phyloP scores from a whole-genome alignment of 2,797 vertebrate species.

The Acanthurus lineatus region DNA sequence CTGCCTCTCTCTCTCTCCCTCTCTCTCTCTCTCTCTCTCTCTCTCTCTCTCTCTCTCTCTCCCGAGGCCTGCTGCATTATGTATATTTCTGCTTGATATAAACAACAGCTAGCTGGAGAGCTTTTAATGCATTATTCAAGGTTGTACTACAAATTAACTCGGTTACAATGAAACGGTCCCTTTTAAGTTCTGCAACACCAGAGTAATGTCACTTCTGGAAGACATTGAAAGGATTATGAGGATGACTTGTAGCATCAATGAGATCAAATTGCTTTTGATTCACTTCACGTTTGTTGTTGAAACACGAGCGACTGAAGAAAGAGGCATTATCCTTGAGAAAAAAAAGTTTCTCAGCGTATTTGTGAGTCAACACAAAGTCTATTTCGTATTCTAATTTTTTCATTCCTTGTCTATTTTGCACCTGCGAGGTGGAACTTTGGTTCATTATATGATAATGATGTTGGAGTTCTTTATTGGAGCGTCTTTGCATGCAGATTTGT shows the following conservation, averaged over 20 bases:
- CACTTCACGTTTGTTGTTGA: slow-evolving; percentile 58
- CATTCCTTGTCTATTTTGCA: slow-evolving; percentile 33
- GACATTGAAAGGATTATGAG: slow-evolving; percentile 48
- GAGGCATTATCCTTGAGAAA: slow-evolving; percentile 43
- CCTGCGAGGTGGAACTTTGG: slow-evolving; percentile 44
- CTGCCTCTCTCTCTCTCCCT: neutral
- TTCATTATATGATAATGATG: slow-evolving; percentile 35
- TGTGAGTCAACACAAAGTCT: slow-evolving; percentile 44
- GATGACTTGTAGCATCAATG: slow-evolving; percentile 36
- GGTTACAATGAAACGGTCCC: slow-evolving; percentile 56
- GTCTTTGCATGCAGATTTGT: slow-evolving; percentile 38
- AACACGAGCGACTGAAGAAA: slow-evolving; percentile 24
- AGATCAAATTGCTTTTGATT: slow-evolving; percentile 57
- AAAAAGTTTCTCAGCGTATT: slow-evolving; percentile 34
- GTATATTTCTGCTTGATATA: slow-evolving; percentile 72
- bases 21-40: no score
- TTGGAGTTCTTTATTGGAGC: slow-evolving; percentile 8
- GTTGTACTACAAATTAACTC: slow-evolving; percentile 62
- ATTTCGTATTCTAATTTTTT: slow-evolving; percentile 50
- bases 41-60: slow-evolving; percentile 8
- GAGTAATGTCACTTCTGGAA: slow-evolving; percentile 36
- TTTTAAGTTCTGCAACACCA: slow-evolving; percentile 56
- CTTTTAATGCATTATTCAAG: slow-evolving; percentile 78
- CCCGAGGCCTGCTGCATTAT: slow-evolving; percentile 65
- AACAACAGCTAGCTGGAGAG: slow-evolving; percentile 64